Evolutionary conservation across 2,113 vertebrate genomes (phyloP), one percentile per base, ranked within the genome.

Genomic region (Dicerorhinus sumatrensis): DNA sequence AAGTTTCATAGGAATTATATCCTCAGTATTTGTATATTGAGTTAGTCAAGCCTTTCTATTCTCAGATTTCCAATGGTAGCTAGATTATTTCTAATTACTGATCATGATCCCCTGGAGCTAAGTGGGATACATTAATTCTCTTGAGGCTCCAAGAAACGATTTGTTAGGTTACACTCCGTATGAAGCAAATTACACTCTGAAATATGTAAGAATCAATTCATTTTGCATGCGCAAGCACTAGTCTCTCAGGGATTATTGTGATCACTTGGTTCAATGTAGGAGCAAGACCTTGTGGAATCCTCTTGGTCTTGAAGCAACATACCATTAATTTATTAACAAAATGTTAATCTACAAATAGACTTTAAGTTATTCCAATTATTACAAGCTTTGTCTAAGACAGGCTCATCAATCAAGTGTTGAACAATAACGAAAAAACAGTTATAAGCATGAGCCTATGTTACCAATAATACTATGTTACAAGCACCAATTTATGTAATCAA

Each of bases 31-130:
- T 72, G n/a, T 94, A 92, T 3, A 51, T 91, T 69, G 27, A 54
- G 16, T 97, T 60, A 60, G 31, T 46, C 2, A 46, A 13, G 21
- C 1, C 29, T 77, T 72, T 88, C 18, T 86, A 7, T 79, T 92
- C 76, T 94, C 9, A 73, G n/a, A 80, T 85, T 97, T 70, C 11
- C 17, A 91, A 8, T 86, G 76, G 20, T 69, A 95, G 36, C 29
- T 63, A 80, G 14, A 72, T 21, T 84, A 92, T 91, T 93, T 91
- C 36, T 63, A 88, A 96, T 54, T 82, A 62, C 5, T 92, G 29
- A 75, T 36, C 39, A 72, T 72, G 8, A 85, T 62, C 39, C 33
- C 7, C 60, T 69, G 21, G 46, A 89, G 27, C 10, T 29, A 86
- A 73, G 7, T 36, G 17, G 29, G 14, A 88, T 77, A 46, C 11